These are phyloP conservation scores for Drosophila watanabei DNA, from an alignment of 1,140 invertebrate genomes.

Conservation along the genomic window DNA sequence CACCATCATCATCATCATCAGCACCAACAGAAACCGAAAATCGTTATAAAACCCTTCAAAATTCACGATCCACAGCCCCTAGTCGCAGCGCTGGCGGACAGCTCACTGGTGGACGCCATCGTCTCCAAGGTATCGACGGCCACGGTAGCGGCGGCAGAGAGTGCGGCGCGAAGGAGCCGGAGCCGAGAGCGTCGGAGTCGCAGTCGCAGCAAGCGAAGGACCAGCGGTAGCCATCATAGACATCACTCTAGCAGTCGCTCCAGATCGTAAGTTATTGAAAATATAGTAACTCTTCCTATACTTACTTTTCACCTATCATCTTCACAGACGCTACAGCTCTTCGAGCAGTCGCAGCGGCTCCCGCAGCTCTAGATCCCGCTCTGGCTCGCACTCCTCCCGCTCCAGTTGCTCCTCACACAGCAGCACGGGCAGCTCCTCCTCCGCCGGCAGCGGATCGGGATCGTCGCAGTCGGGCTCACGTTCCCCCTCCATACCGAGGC, in stretches of 20 bases:
- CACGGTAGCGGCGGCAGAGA: constrained; percentile 81
- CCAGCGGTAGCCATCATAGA: constrained; percentile 61
- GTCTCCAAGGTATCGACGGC: constrained; percentile 84
- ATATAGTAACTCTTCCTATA: not conserved
- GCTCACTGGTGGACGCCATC: constrained; percentile 81
- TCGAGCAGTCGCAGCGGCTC: constrained; percentile 84
- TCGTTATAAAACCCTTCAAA: constrained; percentile 85
- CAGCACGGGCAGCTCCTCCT: constrained; percentile 79
- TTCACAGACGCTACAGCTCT: constrained; percentile 85
- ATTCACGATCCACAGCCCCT: constrained; percentile 85
- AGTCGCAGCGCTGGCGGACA: constrained; percentile 80
- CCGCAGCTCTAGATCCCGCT: constrained; percentile 86
- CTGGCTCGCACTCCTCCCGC: constrained; percentile 85
- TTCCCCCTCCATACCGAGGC: constrained; percentile 94
- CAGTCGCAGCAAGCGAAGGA: constrained; percentile 64
- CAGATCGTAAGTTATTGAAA: constrained; percentile 75
- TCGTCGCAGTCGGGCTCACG: constrained; percentile 87
- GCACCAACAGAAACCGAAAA: constrained; percentile 82
- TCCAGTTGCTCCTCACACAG: constrained; percentile 87
- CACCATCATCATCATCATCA: constrained; percentile 68
- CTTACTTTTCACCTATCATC: not conserved
- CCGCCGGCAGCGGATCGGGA: constrained; percentile 68
- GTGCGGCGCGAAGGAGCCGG: constrained; percentile 76
- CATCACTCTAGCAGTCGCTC: constrained; percentile 85
- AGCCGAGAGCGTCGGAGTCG: constrained; percentile 77